phyloP scores from a whole-genome alignment of 2,888 invertebrate species.

The Labia minor region DNA sequence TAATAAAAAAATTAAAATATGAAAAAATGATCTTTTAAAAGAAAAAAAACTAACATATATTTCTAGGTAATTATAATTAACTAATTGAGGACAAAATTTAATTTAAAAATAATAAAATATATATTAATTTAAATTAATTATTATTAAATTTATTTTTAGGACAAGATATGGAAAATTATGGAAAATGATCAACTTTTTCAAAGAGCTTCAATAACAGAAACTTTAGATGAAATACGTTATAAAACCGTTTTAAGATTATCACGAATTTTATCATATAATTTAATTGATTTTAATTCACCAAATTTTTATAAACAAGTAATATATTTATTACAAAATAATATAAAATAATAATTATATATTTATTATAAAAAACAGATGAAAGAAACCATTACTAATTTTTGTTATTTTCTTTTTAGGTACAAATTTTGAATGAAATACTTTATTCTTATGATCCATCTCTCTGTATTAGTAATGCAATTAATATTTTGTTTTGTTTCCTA shows the following conservation, averaged over 20 bases:
- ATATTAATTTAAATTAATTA: not conserved
- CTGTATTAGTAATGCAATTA: conserved; percentile 34
- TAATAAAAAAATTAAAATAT: no score
- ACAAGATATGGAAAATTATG: conserved; percentile 35
- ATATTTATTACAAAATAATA: not conserved
- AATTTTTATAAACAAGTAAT: not conserved
- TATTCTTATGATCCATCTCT: conserved; percentile 35
- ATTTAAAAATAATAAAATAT: not conserved
- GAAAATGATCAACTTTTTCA: conserved; percentile 39
- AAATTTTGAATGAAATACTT: conserved; percentile 25
- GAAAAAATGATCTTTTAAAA: no score
- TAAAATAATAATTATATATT: not conserved
- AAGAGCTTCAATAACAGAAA: conserved; percentile 30
- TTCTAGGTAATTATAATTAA: no score
- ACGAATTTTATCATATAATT: not conserved
- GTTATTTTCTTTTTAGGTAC: conserved; percentile 20
- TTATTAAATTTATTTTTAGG: not conserved
- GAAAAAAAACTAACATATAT: not conserved
- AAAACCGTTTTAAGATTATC: conserved; percentile 22
- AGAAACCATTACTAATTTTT: not conserved
- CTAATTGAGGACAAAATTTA: no score
- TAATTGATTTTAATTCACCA: no score
- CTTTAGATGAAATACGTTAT: conserved; percentile 34
- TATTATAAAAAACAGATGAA: not conserved
- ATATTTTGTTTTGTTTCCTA: conserved; percentile 39